A percentile compares a stretch with the other conserved stretches of the same genome.
Conservation (phyloP, 1,140 invertebrate genomes). For the Bathynomus jamesi region DNA sequence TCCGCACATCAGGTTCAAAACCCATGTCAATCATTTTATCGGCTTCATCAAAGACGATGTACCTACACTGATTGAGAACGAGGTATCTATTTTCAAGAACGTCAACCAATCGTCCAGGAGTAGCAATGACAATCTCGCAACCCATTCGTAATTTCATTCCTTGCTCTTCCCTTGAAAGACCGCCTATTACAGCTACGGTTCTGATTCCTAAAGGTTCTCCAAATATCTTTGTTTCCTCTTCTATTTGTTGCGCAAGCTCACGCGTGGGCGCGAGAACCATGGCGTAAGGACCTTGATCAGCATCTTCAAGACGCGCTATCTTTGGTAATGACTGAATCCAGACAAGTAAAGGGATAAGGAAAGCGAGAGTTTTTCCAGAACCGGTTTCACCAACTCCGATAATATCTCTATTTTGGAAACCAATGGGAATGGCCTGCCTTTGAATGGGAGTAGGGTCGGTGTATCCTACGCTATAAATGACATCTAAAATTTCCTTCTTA, state of each 20-base stretch:
- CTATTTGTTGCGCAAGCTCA: conserved; percentile 98
- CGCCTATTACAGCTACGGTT: conserved; percentile 94
- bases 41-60: conserved; percentile 85
- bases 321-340: conserved; percentile 98
- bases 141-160: conserved; percentile 94
- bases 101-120: conserved; percentile 97
- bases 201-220: conserved; percentile 87
- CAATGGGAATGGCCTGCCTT: conserved; percentile 97
- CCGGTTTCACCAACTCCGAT: conserved; percentile 99
- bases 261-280: conserved; percentile 97
- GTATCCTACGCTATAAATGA: conserved; percentile 92
- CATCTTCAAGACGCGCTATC: conserved; percentile 82
- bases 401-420: conserved; percentile 94
- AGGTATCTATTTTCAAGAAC: conserved; percentile 97
- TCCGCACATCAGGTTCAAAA: conserved; percentile 89
- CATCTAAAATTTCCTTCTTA: conserved; percentile 83
- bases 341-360: conserved; percentile 89
- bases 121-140: conserved; percentile 99
- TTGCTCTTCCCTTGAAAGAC: conserved; percentile 91
- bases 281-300: conserved; percentile 91
- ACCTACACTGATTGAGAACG: conserved; percentile 90
- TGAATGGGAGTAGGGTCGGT: conserved; percentile 99
- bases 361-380: conserved; percentile 96
- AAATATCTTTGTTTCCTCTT: conserved; percentile 98
- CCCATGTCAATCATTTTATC: conserved; percentile 99